Percentiles rank a stretch among this genome's conserved stretches.
Conservation (phyloP, 2,797 vertebrate genomes). For the Sphenopsis melanotis region DNA sequence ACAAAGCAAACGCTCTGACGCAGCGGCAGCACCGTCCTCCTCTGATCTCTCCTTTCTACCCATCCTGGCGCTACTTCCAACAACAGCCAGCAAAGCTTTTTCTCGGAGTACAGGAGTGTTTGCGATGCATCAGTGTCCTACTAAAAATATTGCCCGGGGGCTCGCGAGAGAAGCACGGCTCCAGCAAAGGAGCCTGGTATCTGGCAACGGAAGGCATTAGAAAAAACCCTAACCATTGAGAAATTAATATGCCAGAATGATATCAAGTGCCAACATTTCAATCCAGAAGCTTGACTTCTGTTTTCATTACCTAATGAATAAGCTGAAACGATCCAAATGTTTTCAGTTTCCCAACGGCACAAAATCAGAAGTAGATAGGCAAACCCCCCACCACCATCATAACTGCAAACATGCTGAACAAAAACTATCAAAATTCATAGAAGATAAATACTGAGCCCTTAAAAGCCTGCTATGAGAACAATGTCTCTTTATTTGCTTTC, state of each 20-base stretch:
- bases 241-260: conserved; percentile 11
- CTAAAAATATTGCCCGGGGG: conserved; percentile 36
- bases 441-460: conserved; percentile 34
- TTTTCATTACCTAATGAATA: conserved; percentile 25
- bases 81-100: conserved; percentile 7
- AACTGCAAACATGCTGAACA: conserved; percentile 8
- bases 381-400: accelerated
- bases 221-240: background rate
- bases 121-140: background rate
- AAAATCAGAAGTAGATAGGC: background rate
- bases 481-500: conserved; percentile 60
- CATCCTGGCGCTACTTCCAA: background rate
- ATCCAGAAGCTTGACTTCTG: background rate
- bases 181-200: background rate
- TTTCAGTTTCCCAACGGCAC: background rate
- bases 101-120: background rate
- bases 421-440: conserved; percentile 46
- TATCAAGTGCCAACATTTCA: background rate
- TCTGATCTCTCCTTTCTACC: background rate
- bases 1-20: background rate
- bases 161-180: background rate
- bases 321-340: background rate
- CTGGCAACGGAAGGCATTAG: background rate
- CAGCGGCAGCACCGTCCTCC: background rate
- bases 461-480: conserved; percentile 28